A percentile compares a stretch with the other conserved stretches of the same genome.
phyloP scores from a whole-genome alignment of 1,140 invertebrate species.

The Tenebrio molitor region DNA sequence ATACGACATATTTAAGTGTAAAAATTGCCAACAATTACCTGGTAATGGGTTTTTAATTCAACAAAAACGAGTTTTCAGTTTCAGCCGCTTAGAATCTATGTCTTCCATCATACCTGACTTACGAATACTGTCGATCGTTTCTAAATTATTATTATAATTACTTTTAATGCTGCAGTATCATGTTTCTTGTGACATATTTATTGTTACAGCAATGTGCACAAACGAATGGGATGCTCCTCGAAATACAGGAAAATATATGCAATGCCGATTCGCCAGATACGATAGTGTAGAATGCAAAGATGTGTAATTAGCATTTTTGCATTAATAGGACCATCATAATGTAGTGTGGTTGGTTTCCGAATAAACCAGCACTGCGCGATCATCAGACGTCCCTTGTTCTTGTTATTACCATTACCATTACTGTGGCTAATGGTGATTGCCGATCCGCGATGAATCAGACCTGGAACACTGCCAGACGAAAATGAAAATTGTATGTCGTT shows the following conservation, averaged over 20 bases:
- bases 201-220: slow-evolving; percentile 49
- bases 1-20: no score
- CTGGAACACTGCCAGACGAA: slow-evolving; percentile 30
- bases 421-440: slow-evolving; percentile 44
- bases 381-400: slow-evolving; percentile 43
- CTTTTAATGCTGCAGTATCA: slow-evolving; percentile 61
- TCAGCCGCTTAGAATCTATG: slow-evolving; percentile 14
- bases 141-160: slow-evolving; percentile 62
- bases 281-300: not conserved
- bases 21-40: slow-evolving; percentile 19
- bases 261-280: slow-evolving; percentile 3
- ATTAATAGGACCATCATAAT: slow-evolving; percentile 4
- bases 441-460: slow-evolving; percentile 43
- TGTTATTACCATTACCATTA: slow-evolving; percentile 44
- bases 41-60: slow-evolving; percentile 27
- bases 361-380: not conserved
- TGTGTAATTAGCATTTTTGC: slow-evolving; percentile 19
- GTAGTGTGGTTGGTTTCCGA: slow-evolving; percentile 14
- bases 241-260: slow-evolving; percentile 17
- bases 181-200: slow-evolving; percentile 60
- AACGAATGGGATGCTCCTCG: slow-evolving; percentile 6
- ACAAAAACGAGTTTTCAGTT: slow-evolving; percentile 31
- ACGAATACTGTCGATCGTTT: slow-evolving; percentile 53
- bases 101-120: slow-evolving; percentile 57
- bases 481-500: slow-evolving; percentile 29